These are phyloP conservation scores for Bubalus kerabau DNA, from an alignment of 2,113 vertebrate genomes.

Conservation along the genomic window DNA sequence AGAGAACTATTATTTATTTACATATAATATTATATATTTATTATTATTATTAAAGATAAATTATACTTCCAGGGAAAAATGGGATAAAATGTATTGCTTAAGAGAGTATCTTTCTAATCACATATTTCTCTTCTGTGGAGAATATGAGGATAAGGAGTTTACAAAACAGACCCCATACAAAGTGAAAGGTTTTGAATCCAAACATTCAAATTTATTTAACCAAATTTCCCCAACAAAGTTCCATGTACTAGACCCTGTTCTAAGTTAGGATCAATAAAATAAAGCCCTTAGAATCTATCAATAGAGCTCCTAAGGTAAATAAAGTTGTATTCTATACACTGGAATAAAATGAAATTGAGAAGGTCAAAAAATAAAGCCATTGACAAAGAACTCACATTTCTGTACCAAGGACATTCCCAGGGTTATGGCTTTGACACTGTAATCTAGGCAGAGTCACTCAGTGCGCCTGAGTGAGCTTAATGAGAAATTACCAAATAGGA, in stretches of 20 bases:
- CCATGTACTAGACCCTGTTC: neutral
- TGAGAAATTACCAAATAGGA: neutral
- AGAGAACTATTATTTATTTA: neutral
- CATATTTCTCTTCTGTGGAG: neutral
- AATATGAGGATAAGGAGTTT: neutral
- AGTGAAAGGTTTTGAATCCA: neutral
- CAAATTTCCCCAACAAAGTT: neutral
- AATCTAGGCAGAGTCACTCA: neutral
- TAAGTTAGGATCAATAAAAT: neutral
- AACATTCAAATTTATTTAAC: neutral
- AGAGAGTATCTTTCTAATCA: neutral
- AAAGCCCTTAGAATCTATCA: neutral
- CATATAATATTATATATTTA: neutral
- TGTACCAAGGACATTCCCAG: neutral
- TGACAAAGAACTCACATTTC: neutral
- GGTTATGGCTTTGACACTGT: neutral
- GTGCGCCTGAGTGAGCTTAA: neutral
- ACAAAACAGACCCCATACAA: neutral
- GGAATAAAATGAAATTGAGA: neutral
- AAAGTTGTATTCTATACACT: neutral
- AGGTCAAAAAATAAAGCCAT: neutral
- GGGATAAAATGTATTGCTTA: neutral
- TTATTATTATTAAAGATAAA: neutral
- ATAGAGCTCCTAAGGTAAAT: neutral
- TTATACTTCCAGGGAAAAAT: neutral